Conservation (phyloP, 2,113 vertebrate genomes). For the Bubo bubo region DNA sequence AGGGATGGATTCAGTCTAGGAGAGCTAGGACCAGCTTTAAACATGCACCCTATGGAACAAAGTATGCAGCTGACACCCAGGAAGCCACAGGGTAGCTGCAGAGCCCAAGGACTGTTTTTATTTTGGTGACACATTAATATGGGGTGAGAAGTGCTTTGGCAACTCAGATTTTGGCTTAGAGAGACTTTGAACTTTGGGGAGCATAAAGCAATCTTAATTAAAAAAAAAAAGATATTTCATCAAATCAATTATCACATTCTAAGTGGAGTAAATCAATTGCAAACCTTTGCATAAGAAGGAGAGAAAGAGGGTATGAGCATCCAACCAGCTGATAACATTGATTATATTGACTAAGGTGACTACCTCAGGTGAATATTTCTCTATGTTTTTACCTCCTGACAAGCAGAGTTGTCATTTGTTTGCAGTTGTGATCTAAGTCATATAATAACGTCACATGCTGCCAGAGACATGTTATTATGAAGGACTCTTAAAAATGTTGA, state of each 20-base stretch:
- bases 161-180: neutral
- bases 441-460: neutral
- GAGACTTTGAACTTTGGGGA: neutral
- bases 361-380: neutral
- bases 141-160: neutral
- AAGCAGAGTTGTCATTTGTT: neutral
- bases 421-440: neutral
- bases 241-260: neutral
- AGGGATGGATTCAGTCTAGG: neutral
- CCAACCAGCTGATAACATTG: neutral
- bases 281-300: neutral
- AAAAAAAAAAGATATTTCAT: neutral
- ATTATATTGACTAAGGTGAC: neutral
- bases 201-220: neutral
- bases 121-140: neutral
- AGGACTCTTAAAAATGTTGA: neutral
- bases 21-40: neutral
- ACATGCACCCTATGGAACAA: fast-evolving
- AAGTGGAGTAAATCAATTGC: neutral
- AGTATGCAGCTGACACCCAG: neutral
- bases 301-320: neutral
- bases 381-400: neutral
- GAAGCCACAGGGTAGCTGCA: neutral
- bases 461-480: neutral
- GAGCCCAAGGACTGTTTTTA: neutral